These are phyloP conservation scores for Phylloscopus whistleri DNA, from an alignment of 2,113 vertebrate species.

Conservation along the genomic window DNA sequence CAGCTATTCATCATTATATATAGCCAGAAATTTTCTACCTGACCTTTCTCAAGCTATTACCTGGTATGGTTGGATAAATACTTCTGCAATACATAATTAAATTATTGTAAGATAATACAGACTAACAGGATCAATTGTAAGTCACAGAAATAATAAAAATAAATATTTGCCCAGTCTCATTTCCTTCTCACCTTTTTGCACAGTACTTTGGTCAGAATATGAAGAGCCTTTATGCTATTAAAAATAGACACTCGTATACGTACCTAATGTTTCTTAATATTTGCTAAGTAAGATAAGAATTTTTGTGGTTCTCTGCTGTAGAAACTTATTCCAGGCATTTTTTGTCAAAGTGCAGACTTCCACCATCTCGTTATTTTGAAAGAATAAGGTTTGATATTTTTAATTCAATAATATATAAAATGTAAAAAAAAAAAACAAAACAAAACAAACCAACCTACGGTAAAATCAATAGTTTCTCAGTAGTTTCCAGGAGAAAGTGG, in stretches of 20 bases:
- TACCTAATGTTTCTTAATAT: background rate
- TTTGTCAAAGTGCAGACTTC: background rate
- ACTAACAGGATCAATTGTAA: background rate
- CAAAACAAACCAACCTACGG: background rate
- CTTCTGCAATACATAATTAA: background rate
- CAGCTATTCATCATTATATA: background rate
- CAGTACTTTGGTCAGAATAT: background rate
- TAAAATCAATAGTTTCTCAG: background rate
- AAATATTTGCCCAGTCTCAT: background rate
- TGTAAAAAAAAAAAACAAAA: accelerated
- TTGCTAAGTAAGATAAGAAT: background rate
- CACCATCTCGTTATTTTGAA: background rate
- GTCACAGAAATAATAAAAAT: background rate
- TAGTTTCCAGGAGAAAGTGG: background rate
- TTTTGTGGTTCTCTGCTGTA: background rate
- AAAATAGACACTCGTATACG: accelerated
- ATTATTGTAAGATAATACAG: background rate
- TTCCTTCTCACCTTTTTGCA: background rate
- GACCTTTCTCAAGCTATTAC: background rate
- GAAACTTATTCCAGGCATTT: background rate
- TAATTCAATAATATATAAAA: background rate
- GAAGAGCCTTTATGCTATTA: background rate
- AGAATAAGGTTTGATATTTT: background rate
- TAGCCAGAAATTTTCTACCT: background rate
- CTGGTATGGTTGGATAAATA: background rate